Conservation (phyloP, 2,113 vertebrate species). For the Himantopus leucocephalus region DNA sequence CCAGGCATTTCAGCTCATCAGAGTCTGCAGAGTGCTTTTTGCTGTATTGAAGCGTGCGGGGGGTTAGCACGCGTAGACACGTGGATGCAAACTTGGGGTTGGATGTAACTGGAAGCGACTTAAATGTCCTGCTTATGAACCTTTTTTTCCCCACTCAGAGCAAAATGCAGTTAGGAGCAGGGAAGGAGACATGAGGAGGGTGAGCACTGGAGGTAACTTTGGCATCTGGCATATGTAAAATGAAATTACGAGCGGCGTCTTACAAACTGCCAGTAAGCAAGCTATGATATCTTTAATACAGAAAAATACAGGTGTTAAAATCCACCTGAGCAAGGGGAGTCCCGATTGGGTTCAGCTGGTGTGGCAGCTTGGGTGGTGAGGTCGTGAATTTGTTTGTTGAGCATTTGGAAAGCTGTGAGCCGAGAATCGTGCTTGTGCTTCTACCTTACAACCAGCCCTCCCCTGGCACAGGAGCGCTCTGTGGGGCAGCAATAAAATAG, state of each 20-base stretch:
- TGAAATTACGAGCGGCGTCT: not conserved
- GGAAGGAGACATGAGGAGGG: not conserved
- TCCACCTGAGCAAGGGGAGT: not conserved
- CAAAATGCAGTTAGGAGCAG: not conserved
- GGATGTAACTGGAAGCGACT: not conserved
- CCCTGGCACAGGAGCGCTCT: not conserved
- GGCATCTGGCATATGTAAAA: not conserved
- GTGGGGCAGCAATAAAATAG: not conserved
- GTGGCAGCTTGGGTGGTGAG: not conserved
- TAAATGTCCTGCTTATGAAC: not conserved
- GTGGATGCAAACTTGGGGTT: not conserved
- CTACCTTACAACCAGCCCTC: not conserved
- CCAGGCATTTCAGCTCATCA: slow-evolving; percentile 19
- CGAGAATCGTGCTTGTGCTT: not conserved
- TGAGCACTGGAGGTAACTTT: not conserved
- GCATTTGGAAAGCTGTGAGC: not conserved
- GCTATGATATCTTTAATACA: not conserved
- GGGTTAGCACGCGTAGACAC: not conserved
- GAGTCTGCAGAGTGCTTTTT: slow-evolving; percentile 43
- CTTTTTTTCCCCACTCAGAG: not conserved
- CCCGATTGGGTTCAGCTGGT: not conserved
- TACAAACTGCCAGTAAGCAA: not conserved
- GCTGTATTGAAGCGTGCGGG: not conserved
- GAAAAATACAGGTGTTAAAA: not conserved
- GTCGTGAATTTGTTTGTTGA: not conserved